Evolutionary conservation across 2,113 vertebrate genomes (phyloP).

Genomic region (Xiphias gladius): DNA sequence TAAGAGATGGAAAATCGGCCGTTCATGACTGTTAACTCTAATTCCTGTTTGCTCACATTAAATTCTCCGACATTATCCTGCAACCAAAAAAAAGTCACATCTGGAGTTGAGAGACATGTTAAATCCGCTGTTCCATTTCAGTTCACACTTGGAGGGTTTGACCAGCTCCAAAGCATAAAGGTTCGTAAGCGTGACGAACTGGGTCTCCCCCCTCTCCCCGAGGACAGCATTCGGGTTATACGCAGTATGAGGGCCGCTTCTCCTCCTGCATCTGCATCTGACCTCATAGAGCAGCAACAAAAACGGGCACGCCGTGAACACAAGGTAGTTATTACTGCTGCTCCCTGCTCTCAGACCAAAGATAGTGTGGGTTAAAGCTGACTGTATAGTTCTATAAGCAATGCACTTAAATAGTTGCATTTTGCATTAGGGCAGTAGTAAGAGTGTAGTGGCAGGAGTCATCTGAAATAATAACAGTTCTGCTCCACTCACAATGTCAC

Average conservation of each 20-base stretch:
- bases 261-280: constrained; percentile 94
- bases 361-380: not conserved
- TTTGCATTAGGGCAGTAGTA: too few relatives aligned
- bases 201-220: constrained; percentile 91
- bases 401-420: too few relatives aligned
- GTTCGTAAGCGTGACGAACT: constrained; percentile 88
- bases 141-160: constrained; percentile 97
- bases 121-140: constrained; percentile 66
- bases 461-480: too few relatives aligned
- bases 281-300: constrained; percentile 98
- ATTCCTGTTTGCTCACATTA: not conserved
- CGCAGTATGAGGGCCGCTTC: constrained; percentile 97
- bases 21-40: not conserved
- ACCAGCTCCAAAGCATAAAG: constrained; percentile 95
- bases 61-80: not conserved
- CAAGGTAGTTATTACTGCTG: constrained; percentile 84
- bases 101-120: not conserved
- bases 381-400: too few relatives aligned
- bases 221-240: constrained; percentile 97
- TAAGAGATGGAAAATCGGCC: constrained; percentile 76
- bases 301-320: constrained; percentile 94
- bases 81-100: not conserved
- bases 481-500: not conserved
- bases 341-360: not conserved
- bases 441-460: too few relatives aligned